These are phyloP conservation scores for Leptobrachium ailaonicum DNA, from an alignment of 2,113 vertebrate species.

Conservation along the genomic window DNA sequence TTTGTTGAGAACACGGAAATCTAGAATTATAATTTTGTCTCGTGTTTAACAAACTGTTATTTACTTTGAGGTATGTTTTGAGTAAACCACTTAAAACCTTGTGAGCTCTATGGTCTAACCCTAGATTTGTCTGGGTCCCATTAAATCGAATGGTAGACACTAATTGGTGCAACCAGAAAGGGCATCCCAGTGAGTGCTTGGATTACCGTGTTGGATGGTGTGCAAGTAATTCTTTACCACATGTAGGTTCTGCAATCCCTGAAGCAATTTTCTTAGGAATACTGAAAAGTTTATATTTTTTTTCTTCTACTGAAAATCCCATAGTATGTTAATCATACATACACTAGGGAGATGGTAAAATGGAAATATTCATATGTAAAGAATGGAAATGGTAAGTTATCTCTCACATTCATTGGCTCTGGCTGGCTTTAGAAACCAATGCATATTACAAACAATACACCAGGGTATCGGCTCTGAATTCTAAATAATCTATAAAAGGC, in stretches of 20 bases:
- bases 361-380: slow-evolving; percentile 1
- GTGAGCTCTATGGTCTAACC: background rate
- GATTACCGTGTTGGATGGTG: slow-evolving; percentile 6
- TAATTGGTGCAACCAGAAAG: slow-evolving; percentile 22
- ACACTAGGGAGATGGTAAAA: slow-evolving; percentile 9
- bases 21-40: too few relatives aligned
- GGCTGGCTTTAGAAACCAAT: background rate
- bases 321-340: slow-evolving; percentile 12
- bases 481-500: background rate
- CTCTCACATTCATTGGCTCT: background rate
- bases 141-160: background rate
- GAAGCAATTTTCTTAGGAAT: slow-evolving; percentile 21
- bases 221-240: slow-evolving; percentile 10
- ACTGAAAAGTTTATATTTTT: slow-evolving; percentile 20
- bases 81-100: background rate
- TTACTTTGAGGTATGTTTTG: background rate
- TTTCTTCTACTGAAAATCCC: background rate
- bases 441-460: background rate
- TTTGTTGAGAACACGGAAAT: too few relatives aligned
- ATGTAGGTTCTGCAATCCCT: slow-evolving; percentile 17
- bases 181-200: background rate
- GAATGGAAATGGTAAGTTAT: background rate
- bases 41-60: too few relatives aligned
- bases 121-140: background rate
- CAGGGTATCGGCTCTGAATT: background rate